These are phyloP conservation scores for Rhagonycha fulva DNA, from an alignment of 2,888 invertebrate genomes.

Conservation along the genomic window DNA sequence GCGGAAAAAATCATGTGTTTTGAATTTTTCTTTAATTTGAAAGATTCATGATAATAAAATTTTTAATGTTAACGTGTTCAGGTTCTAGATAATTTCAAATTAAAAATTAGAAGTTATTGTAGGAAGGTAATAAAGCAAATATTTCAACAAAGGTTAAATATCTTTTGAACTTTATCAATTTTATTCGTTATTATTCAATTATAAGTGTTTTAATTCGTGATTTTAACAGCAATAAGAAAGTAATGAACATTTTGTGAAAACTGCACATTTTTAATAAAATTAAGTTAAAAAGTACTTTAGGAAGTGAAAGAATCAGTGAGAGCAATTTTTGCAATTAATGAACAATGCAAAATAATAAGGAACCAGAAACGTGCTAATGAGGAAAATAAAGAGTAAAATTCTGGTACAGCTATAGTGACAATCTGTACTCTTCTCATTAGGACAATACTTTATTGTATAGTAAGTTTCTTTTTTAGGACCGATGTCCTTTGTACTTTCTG, in stretches of 20 bases:
- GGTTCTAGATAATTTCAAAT: not conserved
- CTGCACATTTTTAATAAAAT: no score
- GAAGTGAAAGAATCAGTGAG: no score
- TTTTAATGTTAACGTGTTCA: not conserved
- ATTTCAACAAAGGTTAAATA: not conserved
- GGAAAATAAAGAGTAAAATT: not conserved
- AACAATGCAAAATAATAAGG: not conserved
- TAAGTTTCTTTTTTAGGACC: no score
- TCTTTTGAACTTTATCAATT: not conserved
- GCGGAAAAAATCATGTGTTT: no score
- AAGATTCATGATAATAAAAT: not conserved
- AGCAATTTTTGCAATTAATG: not conserved
- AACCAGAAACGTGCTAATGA: no score
- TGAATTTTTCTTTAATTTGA: no score
- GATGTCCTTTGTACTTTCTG: no score
- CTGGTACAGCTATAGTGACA: not conserved
- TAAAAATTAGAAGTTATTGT: not conserved
- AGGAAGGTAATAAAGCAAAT: not conserved
- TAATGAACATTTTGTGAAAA: not conserved
- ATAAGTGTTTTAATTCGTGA: not conserved
- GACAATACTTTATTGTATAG: no score
- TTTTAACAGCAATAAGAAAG: not conserved
- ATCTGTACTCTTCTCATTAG: no score
- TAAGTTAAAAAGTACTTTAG: no score
- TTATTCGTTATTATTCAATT: not conserved